phyloP scores from a whole-genome alignment of 2,113 vertebrate genomes.

The Rhinichthys klamathensis region DNA sequence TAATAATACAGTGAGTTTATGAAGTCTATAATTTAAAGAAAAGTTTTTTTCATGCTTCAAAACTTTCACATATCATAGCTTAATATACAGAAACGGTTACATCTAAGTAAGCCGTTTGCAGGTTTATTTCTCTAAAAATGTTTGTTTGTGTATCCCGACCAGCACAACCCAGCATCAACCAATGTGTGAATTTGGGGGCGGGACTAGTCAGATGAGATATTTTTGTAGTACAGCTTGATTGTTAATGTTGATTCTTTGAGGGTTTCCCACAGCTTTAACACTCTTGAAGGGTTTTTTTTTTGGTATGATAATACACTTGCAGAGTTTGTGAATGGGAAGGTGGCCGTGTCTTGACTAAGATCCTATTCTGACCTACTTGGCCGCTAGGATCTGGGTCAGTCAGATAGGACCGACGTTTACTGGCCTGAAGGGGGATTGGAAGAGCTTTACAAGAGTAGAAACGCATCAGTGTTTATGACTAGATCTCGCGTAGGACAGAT shows the following conservation, averaged over 20 bases:
- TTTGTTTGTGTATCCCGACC: background rate
- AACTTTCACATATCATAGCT: background rate
- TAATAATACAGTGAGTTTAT: background rate
- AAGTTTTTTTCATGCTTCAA: background rate
- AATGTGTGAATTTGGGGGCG: background rate
- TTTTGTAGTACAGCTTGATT: background rate
- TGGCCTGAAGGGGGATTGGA: background rate
- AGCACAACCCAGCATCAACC: background rate
- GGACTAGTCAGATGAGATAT: background rate
- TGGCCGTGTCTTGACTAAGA: slow-evolving; percentile 30
- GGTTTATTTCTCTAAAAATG: background rate
- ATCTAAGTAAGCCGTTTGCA: background rate
- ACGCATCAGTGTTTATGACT: background rate
- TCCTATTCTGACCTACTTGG: slow-evolving; percentile 49
- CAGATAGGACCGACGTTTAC: slow-evolving; percentile 30
- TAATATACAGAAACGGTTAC: background rate
- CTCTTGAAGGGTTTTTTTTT: background rate
- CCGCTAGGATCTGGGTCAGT: slow-evolving; percentile 50
- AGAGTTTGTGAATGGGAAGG: background rate
- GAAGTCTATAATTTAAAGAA: background rate
- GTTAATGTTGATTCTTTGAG: background rate
- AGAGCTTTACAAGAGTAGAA: background rate
- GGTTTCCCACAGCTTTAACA: background rate
- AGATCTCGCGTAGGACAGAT: background rate
- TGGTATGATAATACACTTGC: background rate